Percentiles rank a stretch among this genome's conserved stretches.
Conservation (phyloP, 1,140 invertebrate genomes). For the Elymnias hypermnestra region DNA sequence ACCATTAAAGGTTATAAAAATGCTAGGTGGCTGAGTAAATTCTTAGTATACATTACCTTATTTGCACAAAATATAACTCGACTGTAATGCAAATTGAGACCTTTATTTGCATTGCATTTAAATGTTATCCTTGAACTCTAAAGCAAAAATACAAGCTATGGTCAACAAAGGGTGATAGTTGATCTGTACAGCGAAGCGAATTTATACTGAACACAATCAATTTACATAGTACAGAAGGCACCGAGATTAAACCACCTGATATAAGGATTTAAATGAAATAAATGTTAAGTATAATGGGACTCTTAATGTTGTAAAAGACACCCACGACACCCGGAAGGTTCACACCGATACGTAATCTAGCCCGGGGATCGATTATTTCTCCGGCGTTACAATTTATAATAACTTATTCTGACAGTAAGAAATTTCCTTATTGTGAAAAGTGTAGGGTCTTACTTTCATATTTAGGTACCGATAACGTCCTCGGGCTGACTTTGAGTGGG, state of each 20-base stretch:
- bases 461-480: too few species aligned
- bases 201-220: constrained; percentile 52
- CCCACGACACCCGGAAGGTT: constrained; percentile 37
- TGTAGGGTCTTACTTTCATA: too few species aligned
- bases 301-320: constrained; percentile 43
- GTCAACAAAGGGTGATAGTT: constrained; percentile 45
- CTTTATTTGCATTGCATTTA: constrained; percentile 6
- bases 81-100: not conserved
- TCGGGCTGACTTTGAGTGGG: too few species aligned
- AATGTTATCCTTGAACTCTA: constrained; percentile 31
- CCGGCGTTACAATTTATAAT: constrained; percentile 13
- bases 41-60: not conserved
- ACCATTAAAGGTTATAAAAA: too few species aligned
- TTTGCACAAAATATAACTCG: not conserved
- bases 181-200: constrained; percentile 35
- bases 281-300: constrained; percentile 34
- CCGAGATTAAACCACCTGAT: constrained; percentile 53
- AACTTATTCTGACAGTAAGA: constrained; percentile 11
- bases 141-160: constrained; percentile 30
- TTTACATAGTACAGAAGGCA: constrained; percentile 55
- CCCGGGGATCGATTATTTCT: constrained; percentile 20
- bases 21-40: too few species aligned
- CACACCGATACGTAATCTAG: constrained; percentile 20
- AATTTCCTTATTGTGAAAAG: constrained; percentile 11
- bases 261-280: constrained; percentile 51